These are phyloP conservation scores for Drosophila baimaii DNA, from an alignment of 1,140 invertebrate species.

Conservation along the genomic window DNA sequence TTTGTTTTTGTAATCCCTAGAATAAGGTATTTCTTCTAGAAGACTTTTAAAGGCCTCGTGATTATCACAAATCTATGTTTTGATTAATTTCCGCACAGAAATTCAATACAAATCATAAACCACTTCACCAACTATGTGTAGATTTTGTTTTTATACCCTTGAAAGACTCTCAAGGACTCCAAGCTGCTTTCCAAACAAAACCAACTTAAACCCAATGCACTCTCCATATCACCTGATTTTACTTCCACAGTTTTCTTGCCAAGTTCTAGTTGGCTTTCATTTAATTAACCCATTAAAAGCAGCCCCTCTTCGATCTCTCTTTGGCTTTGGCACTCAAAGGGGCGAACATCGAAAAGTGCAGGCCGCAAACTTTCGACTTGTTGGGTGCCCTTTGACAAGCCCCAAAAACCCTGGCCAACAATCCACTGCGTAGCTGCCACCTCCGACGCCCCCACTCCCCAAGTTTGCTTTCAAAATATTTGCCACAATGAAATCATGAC, in stretches of 20 bases:
- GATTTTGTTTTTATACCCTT: too few species aligned
- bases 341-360: constrained; percentile 48
- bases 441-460: too few species aligned
- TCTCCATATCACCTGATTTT: neutral
- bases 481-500: constrained; percentile 79
- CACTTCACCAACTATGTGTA: too few species aligned
- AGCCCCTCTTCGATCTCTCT: constrained; percentile 44
- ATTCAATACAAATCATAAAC: too few species aligned
- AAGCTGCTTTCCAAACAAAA: neutral
- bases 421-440: constrained; percentile 26
- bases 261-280: constrained; percentile 41
- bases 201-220: neutral
- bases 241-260: neutral
- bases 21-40: too few species aligned
- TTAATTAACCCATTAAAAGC: constrained; percentile 67
- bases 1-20: too few species aligned
- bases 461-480: constrained; percentile 74
- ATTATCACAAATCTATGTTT: too few species aligned
- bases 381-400: constrained; percentile 70
- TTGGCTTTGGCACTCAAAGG: constrained; percentile 30
- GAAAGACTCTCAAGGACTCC: neutral
- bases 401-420: constrained; percentile 40
- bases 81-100: too few species aligned
- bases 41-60: too few species aligned
- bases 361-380: constrained; percentile 59